phyloP scores from a whole-genome alignment of 2,113 vertebrate species.

The Archilochus colubris region DNA sequence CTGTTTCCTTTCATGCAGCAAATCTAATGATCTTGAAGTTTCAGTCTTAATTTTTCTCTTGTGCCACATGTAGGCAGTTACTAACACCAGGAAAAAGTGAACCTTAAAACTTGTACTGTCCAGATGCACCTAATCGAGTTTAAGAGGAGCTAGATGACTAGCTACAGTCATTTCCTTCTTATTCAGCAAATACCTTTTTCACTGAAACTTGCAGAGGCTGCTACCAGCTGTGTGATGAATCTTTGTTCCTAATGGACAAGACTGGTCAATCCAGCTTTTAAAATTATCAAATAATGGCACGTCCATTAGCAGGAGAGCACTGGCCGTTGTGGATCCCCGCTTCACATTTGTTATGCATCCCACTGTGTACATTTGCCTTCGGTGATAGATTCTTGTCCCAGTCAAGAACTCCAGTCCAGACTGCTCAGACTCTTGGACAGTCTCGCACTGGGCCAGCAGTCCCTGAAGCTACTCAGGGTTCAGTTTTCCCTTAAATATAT shows the following conservation, averaged over 20 bases:
- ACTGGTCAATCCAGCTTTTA: neutral
- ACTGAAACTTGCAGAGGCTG: neutral
- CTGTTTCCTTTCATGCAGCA: neutral
- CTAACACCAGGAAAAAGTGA: neutral
- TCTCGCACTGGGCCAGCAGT: neutral
- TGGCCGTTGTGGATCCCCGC: neutral
- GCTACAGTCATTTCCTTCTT: neutral
- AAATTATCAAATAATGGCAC: neutral
- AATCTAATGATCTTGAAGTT: neutral
- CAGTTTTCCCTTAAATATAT: neutral
- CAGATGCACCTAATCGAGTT: neutral
- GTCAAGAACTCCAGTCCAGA: too few relatives aligned
- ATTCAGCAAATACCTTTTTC: neutral
- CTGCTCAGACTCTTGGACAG: neutral
- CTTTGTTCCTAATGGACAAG: conserved; percentile 11
- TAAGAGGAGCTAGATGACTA: neutral
- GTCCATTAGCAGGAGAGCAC: neutral
- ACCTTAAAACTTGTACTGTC: neutral
- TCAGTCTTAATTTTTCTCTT: neutral
- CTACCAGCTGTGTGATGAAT: neutral
- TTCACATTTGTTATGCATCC: neutral
- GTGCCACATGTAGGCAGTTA: neutral
- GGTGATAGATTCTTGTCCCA: neutral
- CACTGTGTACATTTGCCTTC: accelerated
- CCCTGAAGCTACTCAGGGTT: neutral